phyloP scores from a whole-genome alignment of 2,888 invertebrate species.

The Drosophila tanythrix region DNA sequence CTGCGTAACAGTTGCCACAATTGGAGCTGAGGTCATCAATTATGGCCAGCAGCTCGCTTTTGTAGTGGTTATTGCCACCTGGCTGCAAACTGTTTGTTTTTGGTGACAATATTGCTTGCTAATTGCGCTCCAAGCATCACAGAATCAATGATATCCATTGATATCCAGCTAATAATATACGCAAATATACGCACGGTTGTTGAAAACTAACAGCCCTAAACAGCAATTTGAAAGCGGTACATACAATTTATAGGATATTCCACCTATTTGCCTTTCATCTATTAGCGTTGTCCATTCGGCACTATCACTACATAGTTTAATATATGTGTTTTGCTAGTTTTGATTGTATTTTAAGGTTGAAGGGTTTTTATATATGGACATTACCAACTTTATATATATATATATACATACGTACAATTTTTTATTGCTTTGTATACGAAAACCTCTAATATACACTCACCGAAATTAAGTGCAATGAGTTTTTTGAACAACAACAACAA shows the following conservation, averaged over 20 bases:
- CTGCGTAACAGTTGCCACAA: conserved; percentile 26
- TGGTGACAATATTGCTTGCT: conserved; percentile 32
- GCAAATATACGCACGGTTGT: not conserved
- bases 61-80: conserved; percentile 30
- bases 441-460: conserved; percentile 28
- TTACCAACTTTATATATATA: conserved; percentile 27
- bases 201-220: conserved; percentile 1
- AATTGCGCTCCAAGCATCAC: conserved; percentile 24
- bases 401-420: conserved; percentile 10
- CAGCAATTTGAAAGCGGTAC: not conserved
- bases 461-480: conserved; percentile 57
- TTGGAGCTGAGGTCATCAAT: conserved; percentile 31
- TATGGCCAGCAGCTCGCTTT: conserved; percentile 33
- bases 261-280: conserved; percentile 5
- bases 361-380: conserved; percentile 28
- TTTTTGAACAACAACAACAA: conserved; percentile 41
- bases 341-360: conserved; percentile 48
- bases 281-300: conserved; percentile 22
- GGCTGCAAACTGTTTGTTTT: conserved; percentile 32
- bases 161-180: not conserved
- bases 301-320: conserved; percentile 27
- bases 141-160: not conserved
- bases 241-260: not conserved
- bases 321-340: conserved; percentile 45
- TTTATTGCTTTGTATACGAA: conserved; percentile 58